These are phyloP conservation scores for Pangasius krempfi DNA, from an alignment of 2,797 vertebrate genomes.

Conservation along the genomic window DNA sequence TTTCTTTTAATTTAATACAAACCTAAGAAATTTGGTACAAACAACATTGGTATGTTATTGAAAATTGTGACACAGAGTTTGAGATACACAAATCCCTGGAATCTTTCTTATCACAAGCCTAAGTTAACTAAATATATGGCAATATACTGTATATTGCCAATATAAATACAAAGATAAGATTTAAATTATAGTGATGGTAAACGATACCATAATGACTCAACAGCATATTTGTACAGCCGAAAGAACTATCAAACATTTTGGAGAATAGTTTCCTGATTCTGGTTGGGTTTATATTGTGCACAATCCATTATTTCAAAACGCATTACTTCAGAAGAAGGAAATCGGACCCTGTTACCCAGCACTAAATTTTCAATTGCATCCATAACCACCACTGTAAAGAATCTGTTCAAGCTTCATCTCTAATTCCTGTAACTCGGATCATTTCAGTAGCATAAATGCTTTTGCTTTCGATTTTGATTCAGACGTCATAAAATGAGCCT, in stretches of 20 bases:
- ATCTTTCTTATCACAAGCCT: background rate
- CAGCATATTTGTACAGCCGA: background rate
- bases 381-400: background rate
- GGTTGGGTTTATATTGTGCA: background rate
- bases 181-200: background rate
- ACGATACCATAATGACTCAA: background rate
- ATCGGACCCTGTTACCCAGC: conserved; percentile 14
- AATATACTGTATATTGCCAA: conserved; percentile 1
- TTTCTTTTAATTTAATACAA: conserved; percentile 28
- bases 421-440: background rate
- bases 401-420: background rate
- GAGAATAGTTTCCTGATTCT: background rate
- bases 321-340: background rate
- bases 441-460: conserved; percentile 10
- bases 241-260: background rate
- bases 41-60: conserved; percentile 15
- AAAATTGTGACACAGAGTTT: conserved; percentile 15
- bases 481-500: background rate
- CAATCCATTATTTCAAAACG: background rate
- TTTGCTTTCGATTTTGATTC: background rate
- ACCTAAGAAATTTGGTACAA: conserved; percentile 34
- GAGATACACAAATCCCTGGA: conserved; percentile 11
- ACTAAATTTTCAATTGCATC: background rate
- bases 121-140: background rate
- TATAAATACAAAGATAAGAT: conserved; percentile 7